These are phyloP conservation scores for Lathronympha strigana DNA, from an alignment of 2,888 invertebrate genomes.

Conservation along the genomic window DNA sequence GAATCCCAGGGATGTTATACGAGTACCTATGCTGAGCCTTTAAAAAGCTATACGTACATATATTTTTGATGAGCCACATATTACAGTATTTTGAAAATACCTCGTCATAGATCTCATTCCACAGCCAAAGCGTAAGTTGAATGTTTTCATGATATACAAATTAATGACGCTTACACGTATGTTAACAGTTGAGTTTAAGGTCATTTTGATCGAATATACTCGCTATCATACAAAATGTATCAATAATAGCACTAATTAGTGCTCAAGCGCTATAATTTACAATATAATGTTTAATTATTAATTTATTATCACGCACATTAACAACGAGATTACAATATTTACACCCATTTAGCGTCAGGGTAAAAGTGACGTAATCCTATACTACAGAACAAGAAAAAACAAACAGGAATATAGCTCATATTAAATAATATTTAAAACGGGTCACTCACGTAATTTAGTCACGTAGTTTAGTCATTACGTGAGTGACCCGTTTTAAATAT, in stretches of 20 bases:
- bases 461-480: no score
- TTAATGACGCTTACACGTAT: background rate
- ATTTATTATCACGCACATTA: conserved; percentile 34
- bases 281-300: background rate
- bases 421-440: no score
- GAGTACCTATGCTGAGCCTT: no score
- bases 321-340: conserved; percentile 26
- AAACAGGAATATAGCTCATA: background rate
- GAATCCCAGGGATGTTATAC: no score
- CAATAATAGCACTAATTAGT: no score
- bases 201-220: background rate
- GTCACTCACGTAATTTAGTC: no score
- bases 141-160: background rate
- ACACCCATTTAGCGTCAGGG: conserved; percentile 33
- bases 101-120: no score
- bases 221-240: background rate
- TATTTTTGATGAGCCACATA: no score
- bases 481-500: no score
- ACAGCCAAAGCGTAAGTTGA: no score
- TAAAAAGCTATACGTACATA: no score
- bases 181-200: background rate
- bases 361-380: conserved; percentile 16
- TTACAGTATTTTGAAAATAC: no score
- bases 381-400: background rate
- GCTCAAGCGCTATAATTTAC: background rate